A percentile compares a stretch with the other conserved stretches of the same genome.
phyloP scores from a whole-genome alignment of 2,797 vertebrate species.

The Trematomus bernacchii region DNA sequence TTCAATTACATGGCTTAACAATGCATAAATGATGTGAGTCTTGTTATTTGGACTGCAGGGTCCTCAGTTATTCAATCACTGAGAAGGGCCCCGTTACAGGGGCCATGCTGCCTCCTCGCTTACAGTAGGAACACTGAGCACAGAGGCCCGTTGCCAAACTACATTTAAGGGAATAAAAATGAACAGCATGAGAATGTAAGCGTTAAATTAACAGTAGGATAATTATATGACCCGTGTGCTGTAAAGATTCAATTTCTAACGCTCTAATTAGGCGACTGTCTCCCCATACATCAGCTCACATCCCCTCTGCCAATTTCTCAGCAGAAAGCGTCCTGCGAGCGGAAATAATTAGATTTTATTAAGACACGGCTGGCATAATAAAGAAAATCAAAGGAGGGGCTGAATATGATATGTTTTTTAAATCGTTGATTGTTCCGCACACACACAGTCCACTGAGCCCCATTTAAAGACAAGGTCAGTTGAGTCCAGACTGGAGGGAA shows the following conservation, averaged over 20 bases:
- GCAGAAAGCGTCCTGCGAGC: constrained; percentile 85
- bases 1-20: constrained; percentile 99
- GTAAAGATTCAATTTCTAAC: constrained; percentile 99
- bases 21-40: constrained; percentile 98
- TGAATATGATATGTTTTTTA: constrained; percentile 77
- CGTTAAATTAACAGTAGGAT: constrained; percentile 98
- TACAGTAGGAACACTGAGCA: constrained; percentile 89
- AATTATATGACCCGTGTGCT: constrained; percentile 99
- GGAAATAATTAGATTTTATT: constrained; percentile 88
- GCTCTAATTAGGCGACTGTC: constrained; percentile 97
- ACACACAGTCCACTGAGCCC: constrained; percentile 56
- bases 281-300: constrained; percentile 96
- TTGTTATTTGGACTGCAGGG: constrained; percentile 95
- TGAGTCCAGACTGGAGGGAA: constrained; percentile 34
- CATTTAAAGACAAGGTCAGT: constrained; percentile 49
- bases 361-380: constrained; percentile 81
- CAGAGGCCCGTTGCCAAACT: constrained; percentile 92
- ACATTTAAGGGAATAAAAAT: constrained; percentile 99
- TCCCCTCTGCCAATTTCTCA: constrained; percentile 90
- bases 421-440: constrained; percentile 60
- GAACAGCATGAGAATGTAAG: constrained; percentile 97
- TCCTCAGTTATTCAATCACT: constrained; percentile 94
- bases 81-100: constrained; percentile 80
- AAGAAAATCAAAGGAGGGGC: constrained; percentile 80
- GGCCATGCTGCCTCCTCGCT: constrained; percentile 81